phyloP scores from a whole-genome alignment of 2,113 vertebrate genomes.

The Silurus asotus region DNA sequence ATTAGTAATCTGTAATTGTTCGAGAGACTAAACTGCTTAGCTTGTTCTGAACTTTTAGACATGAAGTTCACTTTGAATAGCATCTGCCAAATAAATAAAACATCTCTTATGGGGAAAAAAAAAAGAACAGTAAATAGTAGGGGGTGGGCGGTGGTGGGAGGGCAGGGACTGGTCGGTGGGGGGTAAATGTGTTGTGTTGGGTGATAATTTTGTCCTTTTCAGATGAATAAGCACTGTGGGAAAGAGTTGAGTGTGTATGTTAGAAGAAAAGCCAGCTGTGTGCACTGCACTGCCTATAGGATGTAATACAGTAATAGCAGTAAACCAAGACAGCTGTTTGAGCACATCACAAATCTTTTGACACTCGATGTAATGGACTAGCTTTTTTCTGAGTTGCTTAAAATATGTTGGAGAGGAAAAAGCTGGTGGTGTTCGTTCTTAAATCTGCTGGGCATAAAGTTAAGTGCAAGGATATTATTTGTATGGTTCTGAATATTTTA shows the following conservation, averaged over 20 bases:
- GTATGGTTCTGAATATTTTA: background rate
- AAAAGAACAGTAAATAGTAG: background rate
- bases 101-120: background rate
- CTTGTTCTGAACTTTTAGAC: background rate
- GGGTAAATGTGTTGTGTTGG: background rate
- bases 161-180: background rate
- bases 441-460: background rate
- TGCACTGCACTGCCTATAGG: constrained; percentile 49
- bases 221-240: constrained; percentile 41
- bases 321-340: background rate
- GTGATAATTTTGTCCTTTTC: constrained; percentile 7
- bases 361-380: background rate
- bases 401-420: background rate
- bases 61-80: background rate
- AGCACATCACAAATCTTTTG: background rate
- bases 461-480: background rate
- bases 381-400: background rate
- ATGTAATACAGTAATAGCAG: constrained; percentile 44
- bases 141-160: background rate
- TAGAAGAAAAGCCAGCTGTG: constrained; percentile 38
- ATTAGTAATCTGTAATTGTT: background rate
- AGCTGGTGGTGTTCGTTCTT: background rate
- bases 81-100: background rate
- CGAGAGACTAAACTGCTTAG: background rate
- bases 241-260: constrained; percentile 44